Base-by-base conservation (phyloP, 1,140 invertebrate genomes). In the Drosophila tropicalis region DNA sequence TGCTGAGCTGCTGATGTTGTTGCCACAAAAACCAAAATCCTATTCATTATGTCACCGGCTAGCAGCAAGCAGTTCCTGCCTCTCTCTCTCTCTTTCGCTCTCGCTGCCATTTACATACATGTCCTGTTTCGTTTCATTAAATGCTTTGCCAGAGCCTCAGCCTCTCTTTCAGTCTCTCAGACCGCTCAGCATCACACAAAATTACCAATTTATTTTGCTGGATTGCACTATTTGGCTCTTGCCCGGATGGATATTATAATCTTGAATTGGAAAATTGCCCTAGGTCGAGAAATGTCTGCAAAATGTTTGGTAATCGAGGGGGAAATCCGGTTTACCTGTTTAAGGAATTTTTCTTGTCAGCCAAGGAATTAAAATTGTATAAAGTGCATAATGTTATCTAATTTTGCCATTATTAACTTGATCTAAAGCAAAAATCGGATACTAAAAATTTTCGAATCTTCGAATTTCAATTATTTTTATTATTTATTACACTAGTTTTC, bases 141-240 rank as follows among this genome's bases (percentile, higher is more conserved):
- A 77, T 71, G 74, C 67, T 25, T 57, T 67, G 65, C 72, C 67
- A 72, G 76, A 51, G 15, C 15, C 44, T 22, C 44, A 19, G 44
- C 2, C 44, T 47, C 44, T 47, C n/a, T n/a, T n/a, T n/a, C n/a
- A n/a, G n/a, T n/a, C n/a, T n/a, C n/a, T n/a, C 44, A 51, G 17
- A 10, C 44, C 5, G 36, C 44, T 51, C 44, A 19, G 44, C 17
- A 17, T 80, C 80, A 67, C 83, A 84, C 84, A 72, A 82, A 87
- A 87, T 87, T 87, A 87, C 84, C 83, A 87, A 87, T 87, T 90
- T 87, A 89, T 89, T 87, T 89, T 80, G 80, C 74, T 76, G 57
- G 69, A 72, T 58, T 76, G 75, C 75, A 72, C 74, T 78, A 51
- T 77, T 78, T 89, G 83, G 79, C 73, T 70, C 72, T 55, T 58